phyloP scores from a whole-genome alignment of 1,140 invertebrate species.

The Hormaphis cornu region DNA sequence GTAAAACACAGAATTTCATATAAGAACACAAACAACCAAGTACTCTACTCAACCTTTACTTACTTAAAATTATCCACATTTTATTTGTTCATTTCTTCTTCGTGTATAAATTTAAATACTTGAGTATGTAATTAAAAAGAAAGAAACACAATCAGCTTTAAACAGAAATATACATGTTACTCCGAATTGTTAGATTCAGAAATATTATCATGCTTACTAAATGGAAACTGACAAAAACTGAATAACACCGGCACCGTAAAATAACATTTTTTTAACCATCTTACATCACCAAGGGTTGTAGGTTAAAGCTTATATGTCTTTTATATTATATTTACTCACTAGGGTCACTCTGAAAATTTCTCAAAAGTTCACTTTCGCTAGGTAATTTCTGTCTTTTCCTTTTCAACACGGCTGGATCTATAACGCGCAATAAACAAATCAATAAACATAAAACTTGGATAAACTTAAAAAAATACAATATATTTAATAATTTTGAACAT shows the following conservation, averaged over 20 bases:
- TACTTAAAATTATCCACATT: slow-evolving; percentile 13
- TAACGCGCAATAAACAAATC: slow-evolving; percentile 38
- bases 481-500: slow-evolving; percentile 41
- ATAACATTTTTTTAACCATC: slow-evolving; percentile 21
- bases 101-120: slow-evolving; percentile 1
- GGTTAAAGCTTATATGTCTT: slow-evolving; percentile 44
- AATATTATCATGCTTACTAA: slow-evolving; percentile 31
- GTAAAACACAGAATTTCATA: no score
- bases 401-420: slow-evolving; percentile 47
- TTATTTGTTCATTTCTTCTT: slow-evolving; percentile 9
- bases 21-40: no score
- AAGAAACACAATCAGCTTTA: slow-evolving; percentile 6
- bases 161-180: background rate
- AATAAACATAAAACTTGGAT: slow-evolving; percentile 39
- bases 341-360: slow-evolving; percentile 45
- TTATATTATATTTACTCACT: slow-evolving; percentile 48
- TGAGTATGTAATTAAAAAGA: background rate
- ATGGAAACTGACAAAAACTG: slow-evolving; percentile 31
- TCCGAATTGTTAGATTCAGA: slow-evolving; percentile 22
- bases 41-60: slow-evolving; percentile 26
- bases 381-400: slow-evolving; percentile 53
- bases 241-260: slow-evolving; percentile 37
- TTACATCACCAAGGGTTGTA: slow-evolving; percentile 23
- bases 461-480: slow-evolving; percentile 41
- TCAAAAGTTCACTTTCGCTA: slow-evolving; percentile 47